A percentile compares a stretch with the other conserved stretches of the same genome.
Conservation (phyloP, 2,113 vertebrate species). For the Sardina pilchardus region DNA sequence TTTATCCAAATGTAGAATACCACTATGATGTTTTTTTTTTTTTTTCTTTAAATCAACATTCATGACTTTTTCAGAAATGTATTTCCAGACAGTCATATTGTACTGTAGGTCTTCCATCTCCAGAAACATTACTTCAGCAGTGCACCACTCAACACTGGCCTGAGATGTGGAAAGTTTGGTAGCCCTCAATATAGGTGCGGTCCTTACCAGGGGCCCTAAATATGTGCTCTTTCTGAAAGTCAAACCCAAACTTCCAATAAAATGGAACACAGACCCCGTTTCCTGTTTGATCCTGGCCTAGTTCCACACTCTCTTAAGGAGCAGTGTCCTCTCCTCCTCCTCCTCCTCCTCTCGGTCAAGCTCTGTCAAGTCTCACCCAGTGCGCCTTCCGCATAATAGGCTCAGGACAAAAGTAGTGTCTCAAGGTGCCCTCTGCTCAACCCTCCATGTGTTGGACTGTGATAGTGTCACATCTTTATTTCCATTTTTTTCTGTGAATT, state of each 20-base stretch:
- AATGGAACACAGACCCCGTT: neutral
- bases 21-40: neutral
- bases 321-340: constrained; percentile 5
- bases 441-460: neutral
- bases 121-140: neutral
- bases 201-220: neutral
- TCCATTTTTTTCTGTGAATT: neutral
- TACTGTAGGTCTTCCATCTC: neutral
- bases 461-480: neutral
- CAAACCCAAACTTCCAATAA: neutral
- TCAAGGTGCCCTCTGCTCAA: neutral
- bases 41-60: neutral
- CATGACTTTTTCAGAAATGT: neutral
- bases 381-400: neutral
- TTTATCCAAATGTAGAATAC: neutral
- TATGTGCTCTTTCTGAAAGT: neutral
- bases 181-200: neutral
- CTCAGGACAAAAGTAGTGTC: neutral
- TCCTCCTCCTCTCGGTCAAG: too few relatives aligned
- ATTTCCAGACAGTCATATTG: neutral
- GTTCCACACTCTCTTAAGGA: neutral
- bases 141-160: neutral
- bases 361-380: neutral
- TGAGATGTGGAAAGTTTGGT: neutral
- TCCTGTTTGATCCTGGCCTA: constrained; percentile 1